Evolutionary conservation across 2,113 vertebrate species (phyloP).

Genomic region (Macquaria ambigua): DNA sequence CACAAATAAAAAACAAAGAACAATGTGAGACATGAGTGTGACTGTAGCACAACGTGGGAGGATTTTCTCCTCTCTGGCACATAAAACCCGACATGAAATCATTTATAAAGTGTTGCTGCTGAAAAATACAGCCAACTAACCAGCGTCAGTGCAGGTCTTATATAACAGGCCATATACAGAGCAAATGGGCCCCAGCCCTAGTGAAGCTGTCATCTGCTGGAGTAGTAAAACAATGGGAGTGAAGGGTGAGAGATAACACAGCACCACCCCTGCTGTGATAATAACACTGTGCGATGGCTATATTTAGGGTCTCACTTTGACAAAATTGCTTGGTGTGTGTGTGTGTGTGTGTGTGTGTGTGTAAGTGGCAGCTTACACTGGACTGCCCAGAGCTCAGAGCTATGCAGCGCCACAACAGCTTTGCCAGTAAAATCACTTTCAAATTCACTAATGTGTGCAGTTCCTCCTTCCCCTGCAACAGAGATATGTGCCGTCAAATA

Average conservation of each 20-base stretch:
- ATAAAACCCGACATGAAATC: slow-evolving; percentile 47
- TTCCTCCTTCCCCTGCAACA: neutral
- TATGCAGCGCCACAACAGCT: slow-evolving; percentile 33
- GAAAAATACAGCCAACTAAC: slow-evolving; percentile 27
- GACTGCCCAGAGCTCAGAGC: slow-evolving; percentile 34
- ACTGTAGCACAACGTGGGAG: slow-evolving; percentile 17
- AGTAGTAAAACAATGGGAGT: slow-evolving; percentile 79
- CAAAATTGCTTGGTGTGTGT: slow-evolving; percentile 53
- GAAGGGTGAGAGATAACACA: slow-evolving; percentile 79
- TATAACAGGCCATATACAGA: slow-evolving; percentile 57
- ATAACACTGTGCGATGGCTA: slow-evolving; percentile 71
- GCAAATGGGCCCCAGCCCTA: slow-evolving; percentile 51
- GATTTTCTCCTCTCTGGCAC: slow-evolving; percentile 4
- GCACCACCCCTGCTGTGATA: slow-evolving; percentile 74
- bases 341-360: slow-evolving; percentile 25
- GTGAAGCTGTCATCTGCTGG: slow-evolving; percentile 73
- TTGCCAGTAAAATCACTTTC: slow-evolving; percentile 48
- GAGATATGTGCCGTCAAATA: slow-evolving; percentile 35
- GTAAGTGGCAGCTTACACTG: neutral
- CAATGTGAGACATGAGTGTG: slow-evolving; percentile 2
- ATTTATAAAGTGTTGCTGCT: slow-evolving; percentile 58
- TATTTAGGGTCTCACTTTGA: slow-evolving; percentile 73
- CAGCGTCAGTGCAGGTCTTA: slow-evolving; percentile 54
- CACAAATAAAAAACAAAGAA: slow-evolving; percentile 15
- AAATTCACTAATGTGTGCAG: slow-evolving; percentile 19